A percentile compares a stretch with the other conserved stretches of the same genome.
Evolutionary conservation across 92 coral and sea anemone species (phyloP).

Genomic region (Palythoa heliodiscus): DNA sequence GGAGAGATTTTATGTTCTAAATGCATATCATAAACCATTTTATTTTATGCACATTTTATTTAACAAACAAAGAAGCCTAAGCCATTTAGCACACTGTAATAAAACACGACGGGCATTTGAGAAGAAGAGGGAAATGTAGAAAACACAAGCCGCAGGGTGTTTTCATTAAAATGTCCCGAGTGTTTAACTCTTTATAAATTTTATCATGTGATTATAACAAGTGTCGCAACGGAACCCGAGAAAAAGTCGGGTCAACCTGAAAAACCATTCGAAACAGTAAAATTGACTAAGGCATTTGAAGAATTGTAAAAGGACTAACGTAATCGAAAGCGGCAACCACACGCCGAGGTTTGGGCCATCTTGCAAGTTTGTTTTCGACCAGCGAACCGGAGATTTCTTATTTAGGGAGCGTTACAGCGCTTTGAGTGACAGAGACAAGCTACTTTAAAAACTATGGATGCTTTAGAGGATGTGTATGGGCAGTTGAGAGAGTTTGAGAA

Average conservation of each 20-base stretch:
- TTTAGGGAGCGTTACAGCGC: constrained; percentile 9
- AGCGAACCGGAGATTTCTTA: neutral
- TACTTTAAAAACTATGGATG: constrained; percentile 25
- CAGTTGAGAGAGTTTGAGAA: constrained; percentile 29
- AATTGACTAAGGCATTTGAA: neutral
- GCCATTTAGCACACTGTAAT: no score
- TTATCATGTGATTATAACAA: neutral
- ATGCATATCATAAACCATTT: neutral
- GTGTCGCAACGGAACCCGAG: neutral
- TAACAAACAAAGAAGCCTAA: no score
- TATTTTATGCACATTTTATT: neutral
- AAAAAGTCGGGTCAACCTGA: neutral
- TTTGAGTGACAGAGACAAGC: constrained; percentile 33
- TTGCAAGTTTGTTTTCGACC: constrained; percentile 11
- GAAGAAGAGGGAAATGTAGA: no score
- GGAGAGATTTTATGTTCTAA: neutral
- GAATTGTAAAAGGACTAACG: constrained; percentile 27
- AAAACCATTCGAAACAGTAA: constrained; percentile 12
- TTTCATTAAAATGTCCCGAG: no score
- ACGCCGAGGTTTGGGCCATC: constrained; percentile 1
- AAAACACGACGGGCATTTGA: no score
- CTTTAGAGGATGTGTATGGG: constrained; percentile 28
- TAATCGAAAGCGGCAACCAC: constrained; percentile 30
- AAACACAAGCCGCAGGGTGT: no score
- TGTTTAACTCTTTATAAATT: neutral